phyloP scores from a whole-genome alignment of 2,797 vertebrate genomes.

The Falco novaeseelandiae region DNA sequence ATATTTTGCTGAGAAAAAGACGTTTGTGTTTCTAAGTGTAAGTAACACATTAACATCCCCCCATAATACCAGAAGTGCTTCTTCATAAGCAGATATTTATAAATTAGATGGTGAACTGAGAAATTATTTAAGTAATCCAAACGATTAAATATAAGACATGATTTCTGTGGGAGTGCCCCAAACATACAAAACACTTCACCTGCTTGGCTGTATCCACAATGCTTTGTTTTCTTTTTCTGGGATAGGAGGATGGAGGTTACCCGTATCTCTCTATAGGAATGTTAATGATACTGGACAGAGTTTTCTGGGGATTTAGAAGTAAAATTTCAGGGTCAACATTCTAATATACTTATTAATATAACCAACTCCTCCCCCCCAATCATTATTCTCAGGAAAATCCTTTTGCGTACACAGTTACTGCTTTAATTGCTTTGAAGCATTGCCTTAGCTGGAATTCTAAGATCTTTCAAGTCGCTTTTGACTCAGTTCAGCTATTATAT shows the following conservation, averaged over 20 bases:
- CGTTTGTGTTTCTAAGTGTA: neutral
- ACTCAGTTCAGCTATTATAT: neutral
- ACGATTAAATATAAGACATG: neutral
- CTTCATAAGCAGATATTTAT: neutral
- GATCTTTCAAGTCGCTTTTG: neutral
- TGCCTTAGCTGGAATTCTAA: neutral
- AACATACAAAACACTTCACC: neutral
- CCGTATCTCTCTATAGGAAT: slow-evolving; percentile 6
- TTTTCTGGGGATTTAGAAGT: slow-evolving; percentile 46
- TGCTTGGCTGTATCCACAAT: neutral
- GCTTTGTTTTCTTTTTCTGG: neutral
- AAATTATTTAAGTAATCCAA: neutral
- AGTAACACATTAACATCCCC: neutral
- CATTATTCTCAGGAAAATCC: slow-evolving; percentile 61
- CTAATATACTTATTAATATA: slow-evolving; percentile 20
- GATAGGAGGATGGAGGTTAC: neutral
- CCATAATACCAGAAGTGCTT: neutral
- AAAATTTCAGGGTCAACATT: slow-evolving; percentile 37
- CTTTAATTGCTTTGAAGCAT: slow-evolving; percentile 26
- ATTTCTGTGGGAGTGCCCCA: neutral
- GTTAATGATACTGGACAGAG: slow-evolving; percentile 33
- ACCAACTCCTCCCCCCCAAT: neutral
- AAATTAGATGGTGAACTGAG: neutral
- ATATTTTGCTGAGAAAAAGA: neutral
- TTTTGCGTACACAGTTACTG: neutral